Percentiles rank a stretch among this genome's conserved stretches.
These are phyloP conservation scores for Helicoverpa assulta DNA, from an alignment of 2,888 invertebrate genomes.

Conservation along the genomic window DNA sequence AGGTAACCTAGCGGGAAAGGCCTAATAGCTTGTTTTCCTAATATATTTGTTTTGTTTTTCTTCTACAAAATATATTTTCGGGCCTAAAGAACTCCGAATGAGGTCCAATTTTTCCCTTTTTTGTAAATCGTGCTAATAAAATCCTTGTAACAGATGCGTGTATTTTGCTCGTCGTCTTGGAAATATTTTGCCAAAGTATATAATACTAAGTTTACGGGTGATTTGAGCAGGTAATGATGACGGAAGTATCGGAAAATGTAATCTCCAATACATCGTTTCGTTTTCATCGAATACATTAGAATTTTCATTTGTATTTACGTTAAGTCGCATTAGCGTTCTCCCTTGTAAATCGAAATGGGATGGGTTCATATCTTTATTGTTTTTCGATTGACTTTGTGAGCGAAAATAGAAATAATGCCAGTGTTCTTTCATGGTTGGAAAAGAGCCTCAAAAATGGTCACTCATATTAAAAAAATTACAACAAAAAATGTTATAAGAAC, in stretches of 20 bases:
- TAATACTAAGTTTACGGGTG: slow-evolving; percentile 35
- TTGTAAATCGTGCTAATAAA: slow-evolving; percentile 47
- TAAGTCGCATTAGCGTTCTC: slow-evolving; percentile 40
- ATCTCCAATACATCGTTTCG: slow-evolving; percentile 27
- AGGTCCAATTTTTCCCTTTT: slow-evolving; percentile 31
- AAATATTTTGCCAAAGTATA: slow-evolving; percentile 32
- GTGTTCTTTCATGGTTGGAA: background rate
- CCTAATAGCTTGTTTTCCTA: slow-evolving; percentile 42
- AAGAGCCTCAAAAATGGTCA: slow-evolving; percentile 20
- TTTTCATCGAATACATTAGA: slow-evolving; percentile 40
- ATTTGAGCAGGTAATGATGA: slow-evolving; percentile 38
- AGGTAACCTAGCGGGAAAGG: slow-evolving; percentile 28
- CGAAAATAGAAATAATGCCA: background rate
- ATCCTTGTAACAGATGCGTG: slow-evolving; percentile 43
- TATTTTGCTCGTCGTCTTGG: slow-evolving; percentile 23
- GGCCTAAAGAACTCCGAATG: slow-evolving; percentile 19
- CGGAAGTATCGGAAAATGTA: slow-evolving; percentile 31
- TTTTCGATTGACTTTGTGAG: background rate
- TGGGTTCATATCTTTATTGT: slow-evolving; percentile 19
- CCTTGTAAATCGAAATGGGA: slow-evolving; percentile 9
- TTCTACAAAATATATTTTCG: slow-evolving; percentile 34
- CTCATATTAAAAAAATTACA: slow-evolving; percentile 21
- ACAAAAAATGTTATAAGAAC: slow-evolving; percentile 46
- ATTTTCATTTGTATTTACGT: slow-evolving; percentile 49
- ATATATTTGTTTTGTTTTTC: slow-evolving; percentile 52